Percentiles rank a stretch among this genome's conserved stretches.
These are phyloP conservation scores for Diploptera punctata DNA, from an alignment of 2,888 invertebrate genomes.

Conservation along the genomic window DNA sequence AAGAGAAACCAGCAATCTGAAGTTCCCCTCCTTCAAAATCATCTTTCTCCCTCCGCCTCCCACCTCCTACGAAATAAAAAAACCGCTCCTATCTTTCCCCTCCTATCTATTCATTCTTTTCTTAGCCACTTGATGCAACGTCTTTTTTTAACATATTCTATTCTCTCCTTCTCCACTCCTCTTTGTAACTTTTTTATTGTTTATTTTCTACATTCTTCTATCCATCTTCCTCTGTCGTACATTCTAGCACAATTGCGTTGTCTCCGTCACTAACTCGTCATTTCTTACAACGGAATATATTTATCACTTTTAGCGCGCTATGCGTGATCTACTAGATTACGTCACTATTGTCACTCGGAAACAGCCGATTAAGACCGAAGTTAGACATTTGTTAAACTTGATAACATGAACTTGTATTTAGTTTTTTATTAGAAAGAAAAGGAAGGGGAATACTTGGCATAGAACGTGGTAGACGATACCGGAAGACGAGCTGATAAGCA, in stretches of 20 bases:
- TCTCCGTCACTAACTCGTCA: background rate
- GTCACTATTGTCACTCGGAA: background rate
- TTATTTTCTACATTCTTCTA: background rate
- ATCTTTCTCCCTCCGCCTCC: background rate
- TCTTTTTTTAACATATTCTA: conserved; percentile 28
- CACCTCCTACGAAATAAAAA: conserved; percentile 4
- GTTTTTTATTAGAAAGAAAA: too few relatives aligned
- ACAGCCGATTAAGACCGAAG: background rate
- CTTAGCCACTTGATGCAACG: conserved; percentile 35
- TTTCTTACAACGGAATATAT: background rate
- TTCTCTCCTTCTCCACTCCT: background rate
- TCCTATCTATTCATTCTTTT: conserved; percentile 15
- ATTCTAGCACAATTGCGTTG: background rate
- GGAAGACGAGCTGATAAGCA: too few relatives aligned
- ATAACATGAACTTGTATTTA: too few relatives aligned
- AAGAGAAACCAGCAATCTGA: background rate
- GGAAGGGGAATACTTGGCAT: too few relatives aligned
- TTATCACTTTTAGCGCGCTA: background rate
- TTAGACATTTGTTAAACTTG: too few relatives aligned
- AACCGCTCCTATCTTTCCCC: conserved; percentile 18
- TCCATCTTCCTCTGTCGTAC: background rate
- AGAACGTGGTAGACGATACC: too few relatives aligned
- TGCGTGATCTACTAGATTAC: background rate
- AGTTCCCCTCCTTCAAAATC: background rate
- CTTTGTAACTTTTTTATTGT: conserved; percentile 9